Evolutionary conservation across 2,888 invertebrate genomes (phyloP).

Genomic region (Plebejus melissa): DNA sequence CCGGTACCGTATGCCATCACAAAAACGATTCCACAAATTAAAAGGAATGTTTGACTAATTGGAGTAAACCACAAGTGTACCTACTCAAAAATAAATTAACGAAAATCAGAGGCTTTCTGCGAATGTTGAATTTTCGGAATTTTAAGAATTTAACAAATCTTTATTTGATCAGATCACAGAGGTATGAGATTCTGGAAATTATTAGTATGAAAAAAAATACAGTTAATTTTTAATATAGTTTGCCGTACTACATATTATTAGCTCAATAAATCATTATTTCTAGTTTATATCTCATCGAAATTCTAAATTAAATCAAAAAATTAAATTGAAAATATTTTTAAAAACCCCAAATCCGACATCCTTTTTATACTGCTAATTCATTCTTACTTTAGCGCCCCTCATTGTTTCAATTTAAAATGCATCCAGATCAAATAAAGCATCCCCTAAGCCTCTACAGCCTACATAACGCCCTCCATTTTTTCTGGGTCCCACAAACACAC

Average conservation of each 20-base stretch:
- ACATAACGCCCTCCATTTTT: too few species aligned
- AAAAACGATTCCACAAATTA: background rate
- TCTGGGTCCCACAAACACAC: too few species aligned
- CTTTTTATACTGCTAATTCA: background rate
- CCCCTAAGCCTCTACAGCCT: too few species aligned
- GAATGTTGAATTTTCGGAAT: background rate
- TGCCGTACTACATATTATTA: too few species aligned
- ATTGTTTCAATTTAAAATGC: too few species aligned
- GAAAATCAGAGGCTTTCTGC: background rate
- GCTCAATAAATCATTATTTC: too few species aligned
- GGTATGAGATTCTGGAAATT: background rate
- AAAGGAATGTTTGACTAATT: conserved; percentile 24
- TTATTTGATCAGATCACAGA: background rate
- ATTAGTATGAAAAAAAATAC: background rate
- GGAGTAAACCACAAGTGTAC: background rate
- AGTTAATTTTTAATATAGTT: too few species aligned
- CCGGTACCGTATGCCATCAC: conserved; percentile 11
- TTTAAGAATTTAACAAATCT: conserved; percentile 2
- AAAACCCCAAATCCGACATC: background rate
- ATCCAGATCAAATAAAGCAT: too few species aligned
- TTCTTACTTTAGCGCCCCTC: too few species aligned
- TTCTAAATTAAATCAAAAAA: too few species aligned
- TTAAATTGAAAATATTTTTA: background rate
- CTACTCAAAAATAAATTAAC: conserved; percentile 17
- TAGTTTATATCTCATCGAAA: too few species aligned